Evolutionary conservation across 2,888 invertebrate species (phyloP).

Genomic region (Alsophila aescularia): DNA sequence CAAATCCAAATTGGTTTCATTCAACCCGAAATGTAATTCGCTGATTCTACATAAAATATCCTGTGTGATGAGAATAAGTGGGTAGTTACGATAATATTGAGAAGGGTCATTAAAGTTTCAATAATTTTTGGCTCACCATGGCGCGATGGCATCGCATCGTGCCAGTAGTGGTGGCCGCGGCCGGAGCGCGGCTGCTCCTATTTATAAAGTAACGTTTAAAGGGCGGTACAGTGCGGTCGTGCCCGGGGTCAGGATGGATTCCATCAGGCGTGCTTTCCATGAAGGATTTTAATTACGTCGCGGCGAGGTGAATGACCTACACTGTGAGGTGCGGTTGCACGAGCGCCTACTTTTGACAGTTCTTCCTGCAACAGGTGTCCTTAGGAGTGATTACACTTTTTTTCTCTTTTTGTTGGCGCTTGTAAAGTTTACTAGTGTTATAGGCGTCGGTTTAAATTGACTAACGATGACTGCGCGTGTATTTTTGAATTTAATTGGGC

Average conservation of each 20-base stretch:
- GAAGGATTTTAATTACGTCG: constrained; percentile 83
- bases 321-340: constrained; percentile 55
- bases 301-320: constrained; percentile 67
- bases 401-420: constrained; percentile 13
- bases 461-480: constrained; percentile 17
- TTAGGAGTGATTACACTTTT: constrained; percentile 33
- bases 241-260: constrained; percentile 78
- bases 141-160: constrained; percentile 39
- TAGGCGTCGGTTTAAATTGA: constrained; percentile 19
- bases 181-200: constrained; percentile 59
- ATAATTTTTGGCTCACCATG: constrained; percentile 32
- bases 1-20: constrained; percentile 22
- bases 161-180: constrained; percentile 36
- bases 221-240: constrained; percentile 72
- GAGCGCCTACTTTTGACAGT: constrained; percentile 63
- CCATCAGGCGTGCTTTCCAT: constrained; percentile 80
- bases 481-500: constrained; percentile 12
- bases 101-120: constrained; percentile 26
- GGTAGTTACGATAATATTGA: constrained; percentile 1
- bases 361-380: constrained; percentile 61
- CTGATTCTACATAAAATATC: constrained; percentile 20
- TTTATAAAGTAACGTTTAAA: constrained; percentile 77
- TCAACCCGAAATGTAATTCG: constrained; percentile 19
- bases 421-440: constrained; percentile 35
- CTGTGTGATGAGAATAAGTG: neutral